Evolutionary conservation across 2,888 invertebrate species (phyloP).

Genomic region (Dromius quadrimaculatus): DNA sequence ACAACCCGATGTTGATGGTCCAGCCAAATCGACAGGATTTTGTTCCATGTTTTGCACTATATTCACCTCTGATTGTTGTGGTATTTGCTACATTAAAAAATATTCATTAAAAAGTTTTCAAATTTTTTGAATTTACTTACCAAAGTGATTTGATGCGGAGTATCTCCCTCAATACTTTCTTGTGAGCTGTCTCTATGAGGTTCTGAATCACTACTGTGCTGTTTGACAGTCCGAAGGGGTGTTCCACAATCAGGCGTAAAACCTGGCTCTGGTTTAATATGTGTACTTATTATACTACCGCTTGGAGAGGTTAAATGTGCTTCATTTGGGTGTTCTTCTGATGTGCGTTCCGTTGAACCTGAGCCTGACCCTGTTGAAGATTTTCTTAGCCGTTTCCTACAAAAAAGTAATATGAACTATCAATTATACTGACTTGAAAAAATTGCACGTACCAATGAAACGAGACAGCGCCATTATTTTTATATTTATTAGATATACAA

Average conservation of each 20-base stretch:
- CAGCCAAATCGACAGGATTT: conserved; percentile 61
- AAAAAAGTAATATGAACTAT: no score
- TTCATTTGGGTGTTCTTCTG: conserved; percentile 69
- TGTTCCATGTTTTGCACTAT: conserved; percentile 61
- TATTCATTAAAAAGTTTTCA: conserved; percentile 10
- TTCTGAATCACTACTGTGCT: conserved; percentile 64
- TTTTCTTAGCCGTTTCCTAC: conserved; percentile 75
- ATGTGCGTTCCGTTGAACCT: conserved; percentile 70
- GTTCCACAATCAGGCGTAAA: conserved; percentile 59
- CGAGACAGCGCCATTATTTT: conserved; percentile 2
- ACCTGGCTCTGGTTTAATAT: conserved; percentile 65
- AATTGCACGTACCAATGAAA: conserved; percentile 2
- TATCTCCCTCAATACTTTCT: conserved; percentile 66
- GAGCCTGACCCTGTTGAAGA: conserved; percentile 73
- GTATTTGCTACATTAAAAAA: conserved; percentile 62
- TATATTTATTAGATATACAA: conserved; percentile 11
- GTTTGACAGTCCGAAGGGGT: conserved; percentile 59
- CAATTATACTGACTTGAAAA: conserved; percentile 45
- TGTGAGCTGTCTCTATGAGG: conserved; percentile 69
- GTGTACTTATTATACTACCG: conserved; percentile 63
- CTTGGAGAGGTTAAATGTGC: conserved; percentile 67
- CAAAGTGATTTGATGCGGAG: conserved; percentile 63
- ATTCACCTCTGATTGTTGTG: conserved; percentile 63
- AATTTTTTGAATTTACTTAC: conserved; percentile 60
- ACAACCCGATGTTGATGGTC: conserved; percentile 61